Percentiles rank a stretch among this genome's conserved stretches.
These are phyloP conservation scores for Microchirus variegatus DNA, from an alignment of 2,797 vertebrate genomes.

Conservation along the genomic window DNA sequence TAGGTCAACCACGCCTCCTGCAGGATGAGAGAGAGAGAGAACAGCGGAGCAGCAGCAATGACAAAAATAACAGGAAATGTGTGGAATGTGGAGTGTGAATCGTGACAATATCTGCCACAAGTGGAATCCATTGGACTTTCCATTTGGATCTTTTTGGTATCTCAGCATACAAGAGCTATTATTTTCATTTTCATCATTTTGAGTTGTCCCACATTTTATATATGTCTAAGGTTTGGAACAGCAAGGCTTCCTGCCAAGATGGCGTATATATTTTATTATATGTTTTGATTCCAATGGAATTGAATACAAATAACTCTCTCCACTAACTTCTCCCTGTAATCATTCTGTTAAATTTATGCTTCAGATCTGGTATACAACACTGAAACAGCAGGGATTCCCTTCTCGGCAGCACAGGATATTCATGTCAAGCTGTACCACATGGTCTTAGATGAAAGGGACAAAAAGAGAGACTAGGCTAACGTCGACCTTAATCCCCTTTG, in stretches of 20 bases:
- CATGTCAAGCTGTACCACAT: constrained; percentile 41
- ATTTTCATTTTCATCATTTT: neutral
- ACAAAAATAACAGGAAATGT: too few species aligned
- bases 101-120: too few species aligned
- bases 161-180: constrained; percentile 6
- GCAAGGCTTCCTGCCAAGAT: too few species aligned
- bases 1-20: too few species aligned
- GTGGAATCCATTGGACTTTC: too few species aligned
- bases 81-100: too few species aligned
- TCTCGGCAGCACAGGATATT: constrained; percentile 32
- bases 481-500: constrained; percentile 36
- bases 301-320: neutral
- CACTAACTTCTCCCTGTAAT: neutral
- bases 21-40: too few species aligned
- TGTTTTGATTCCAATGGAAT: too few species aligned
- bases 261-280: too few species aligned
- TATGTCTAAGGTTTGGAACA: too few species aligned
- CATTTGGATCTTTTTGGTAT: too few species aligned
- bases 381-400: constrained; percentile 14
- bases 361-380: neutral
- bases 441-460: constrained; percentile 31
- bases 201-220: neutral
- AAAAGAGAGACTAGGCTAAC: constrained; percentile 18
- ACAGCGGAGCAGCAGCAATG: too few species aligned
- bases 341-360: neutral